Conservation (phyloP, 2,888 invertebrate genomes). For the Rhingia campestris region DNA sequence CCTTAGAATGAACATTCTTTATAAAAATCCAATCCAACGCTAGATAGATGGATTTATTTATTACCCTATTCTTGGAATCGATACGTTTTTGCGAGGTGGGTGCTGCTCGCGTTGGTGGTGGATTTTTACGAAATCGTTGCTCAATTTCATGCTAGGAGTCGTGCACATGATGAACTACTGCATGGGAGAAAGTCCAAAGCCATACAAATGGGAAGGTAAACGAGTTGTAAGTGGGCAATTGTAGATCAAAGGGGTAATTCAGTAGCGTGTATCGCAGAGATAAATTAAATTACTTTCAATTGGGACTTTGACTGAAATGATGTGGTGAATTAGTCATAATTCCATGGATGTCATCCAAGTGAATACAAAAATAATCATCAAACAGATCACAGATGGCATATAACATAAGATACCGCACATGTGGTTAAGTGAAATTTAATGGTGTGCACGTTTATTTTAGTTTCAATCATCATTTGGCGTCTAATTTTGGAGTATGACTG, state of each 20-base stretch:
- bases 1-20: neutral
- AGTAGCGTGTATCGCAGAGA: slow-evolving; percentile 24
- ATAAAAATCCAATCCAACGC: slow-evolving; percentile 8
- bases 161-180: neutral
- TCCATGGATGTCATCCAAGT: slow-evolving; percentile 32
- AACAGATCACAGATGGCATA: slow-evolving; percentile 3
- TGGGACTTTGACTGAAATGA: slow-evolving; percentile 11
- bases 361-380: slow-evolving; percentile 23
- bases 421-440: neutral
- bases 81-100: slow-evolving; percentile 17
- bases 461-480: neutral
- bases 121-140: slow-evolving; percentile 8
- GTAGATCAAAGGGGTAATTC: slow-evolving; percentile 8
- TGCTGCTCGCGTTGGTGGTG: slow-evolving; percentile 18
- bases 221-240: slow-evolving; percentile 31
- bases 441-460: neutral
- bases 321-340: slow-evolving; percentile 34
- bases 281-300: slow-evolving; percentile 26
- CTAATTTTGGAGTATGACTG: neutral
- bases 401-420: neutral
- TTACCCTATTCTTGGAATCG: slow-evolving; percentile 35
- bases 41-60: slow-evolving; percentile 17
- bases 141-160: slow-evolving; percentile 36
- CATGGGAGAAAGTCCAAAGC: slow-evolving; percentile 13
- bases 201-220: slow-evolving; percentile 13